These are phyloP conservation scores for Drosophila koepferae DNA, from an alignment of 2,888 invertebrate species.

Conservation along the genomic window DNA sequence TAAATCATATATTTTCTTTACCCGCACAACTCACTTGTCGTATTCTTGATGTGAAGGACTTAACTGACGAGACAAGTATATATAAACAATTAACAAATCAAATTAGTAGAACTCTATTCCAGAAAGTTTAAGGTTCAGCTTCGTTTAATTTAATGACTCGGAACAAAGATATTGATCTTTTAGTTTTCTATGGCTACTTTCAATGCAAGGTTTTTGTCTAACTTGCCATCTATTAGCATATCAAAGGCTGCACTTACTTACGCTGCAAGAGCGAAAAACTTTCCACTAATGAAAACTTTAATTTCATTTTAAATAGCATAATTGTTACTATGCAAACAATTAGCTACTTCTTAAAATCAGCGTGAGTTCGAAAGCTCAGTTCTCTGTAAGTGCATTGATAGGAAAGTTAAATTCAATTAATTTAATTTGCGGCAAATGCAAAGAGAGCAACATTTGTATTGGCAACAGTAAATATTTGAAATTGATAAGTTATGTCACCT, in stretches of 20 bases:
- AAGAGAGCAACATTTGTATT: not conserved
- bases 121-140: too few species aligned
- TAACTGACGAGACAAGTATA: not conserved
- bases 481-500: not conserved
- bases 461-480: not conserved
- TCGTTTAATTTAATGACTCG: conserved; percentile 3
- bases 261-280: not conserved
- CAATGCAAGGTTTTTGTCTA: not conserved
- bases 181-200: conserved; percentile 7
- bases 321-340: not conserved
- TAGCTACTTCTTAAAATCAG: not conserved
- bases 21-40: conserved; percentile 8
- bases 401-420: not conserved
- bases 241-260: conserved; percentile 6
- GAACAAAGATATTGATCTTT: too few species aligned
- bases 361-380: not conserved
- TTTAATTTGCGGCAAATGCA: not conserved
- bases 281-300: not conserved
- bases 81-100: too few species aligned
- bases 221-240: conserved; percentile 6
- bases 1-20: not conserved
- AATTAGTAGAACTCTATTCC: too few species aligned
- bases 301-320: not conserved
- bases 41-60: conserved; percentile 19
- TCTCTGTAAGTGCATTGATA: not conserved